Percentiles rank a stretch among this genome's conserved stretches.
phyloP scores from a whole-genome alignment of 1,140 invertebrate genomes.

The Trachymyrmex septentrionalis region DNA sequence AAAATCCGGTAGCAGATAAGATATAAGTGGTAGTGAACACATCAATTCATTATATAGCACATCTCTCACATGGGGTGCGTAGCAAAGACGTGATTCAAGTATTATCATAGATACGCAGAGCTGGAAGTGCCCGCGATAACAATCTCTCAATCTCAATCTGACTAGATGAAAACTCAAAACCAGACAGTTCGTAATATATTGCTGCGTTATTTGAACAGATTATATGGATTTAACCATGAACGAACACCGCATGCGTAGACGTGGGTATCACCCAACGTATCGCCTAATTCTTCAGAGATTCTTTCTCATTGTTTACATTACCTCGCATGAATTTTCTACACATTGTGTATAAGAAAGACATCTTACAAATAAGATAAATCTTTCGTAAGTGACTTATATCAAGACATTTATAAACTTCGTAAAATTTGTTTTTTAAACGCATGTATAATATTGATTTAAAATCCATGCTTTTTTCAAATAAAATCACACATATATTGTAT shows the following conservation, averaged over 20 bases:
- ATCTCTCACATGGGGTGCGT: not conserved
- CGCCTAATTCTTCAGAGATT: constrained; percentile 33
- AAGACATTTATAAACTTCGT: not conserved
- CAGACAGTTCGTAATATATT: constrained; percentile 71
- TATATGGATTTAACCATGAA: constrained; percentile 48
- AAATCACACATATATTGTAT: not conserved
- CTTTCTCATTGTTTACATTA: not conserved
- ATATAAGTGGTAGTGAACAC: not conserved
- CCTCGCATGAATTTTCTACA: constrained; percentile 8
- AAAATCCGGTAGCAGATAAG: constrained; percentile 14
- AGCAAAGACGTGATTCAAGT: constrained; percentile 34
- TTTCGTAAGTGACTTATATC: constrained; percentile 4
- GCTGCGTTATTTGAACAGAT: constrained; percentile 70
- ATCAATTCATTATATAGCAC: constrained; percentile 22
- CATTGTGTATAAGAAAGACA: not conserved
- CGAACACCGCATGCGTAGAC: not conserved
- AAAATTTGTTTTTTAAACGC: not conserved
- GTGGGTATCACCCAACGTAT: not conserved
- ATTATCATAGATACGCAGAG: constrained; percentile 47
- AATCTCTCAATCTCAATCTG: constrained; percentile 59
- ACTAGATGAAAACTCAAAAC: constrained; percentile 54
- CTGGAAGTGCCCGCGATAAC: constrained; percentile 56
- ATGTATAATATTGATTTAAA: not conserved
- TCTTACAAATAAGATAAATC: constrained; percentile 29
- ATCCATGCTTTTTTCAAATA: not conserved